phyloP scores from a whole-genome alignment of 2,888 invertebrate species.

The Thera britannica region DNA sequence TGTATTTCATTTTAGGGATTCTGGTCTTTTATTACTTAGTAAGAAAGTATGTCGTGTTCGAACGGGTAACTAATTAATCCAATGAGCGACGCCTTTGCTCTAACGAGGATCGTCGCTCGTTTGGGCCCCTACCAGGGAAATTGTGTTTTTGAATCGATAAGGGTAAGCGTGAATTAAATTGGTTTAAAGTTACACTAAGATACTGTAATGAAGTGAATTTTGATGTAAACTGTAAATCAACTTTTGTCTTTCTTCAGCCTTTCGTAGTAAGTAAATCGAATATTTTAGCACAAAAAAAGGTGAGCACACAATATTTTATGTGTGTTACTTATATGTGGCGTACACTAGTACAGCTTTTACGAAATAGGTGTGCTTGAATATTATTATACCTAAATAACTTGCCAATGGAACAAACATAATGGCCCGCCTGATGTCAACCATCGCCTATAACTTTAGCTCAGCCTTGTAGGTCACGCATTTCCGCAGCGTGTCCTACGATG shows the following conservation, averaged over 20 bases:
- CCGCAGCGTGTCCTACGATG: too few relatives aligned
- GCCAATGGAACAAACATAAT: too few relatives aligned
- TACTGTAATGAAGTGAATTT: conserved; percentile 38
- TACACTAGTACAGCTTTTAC: too few relatives aligned
- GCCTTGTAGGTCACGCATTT: too few relatives aligned
- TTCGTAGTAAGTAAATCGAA: too few relatives aligned
- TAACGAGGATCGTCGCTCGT: conserved; percentile 79
- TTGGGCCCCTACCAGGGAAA: conserved; percentile 67
- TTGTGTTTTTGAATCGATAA: conserved; percentile 66
- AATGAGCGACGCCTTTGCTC: conserved; percentile 76
- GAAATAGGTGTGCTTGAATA: too few relatives aligned
- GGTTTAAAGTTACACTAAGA: conserved; percentile 45
- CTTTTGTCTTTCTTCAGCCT: neutral
- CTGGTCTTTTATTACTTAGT: conserved; percentile 47
- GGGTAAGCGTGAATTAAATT: conserved; percentile 38
- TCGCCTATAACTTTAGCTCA: too few relatives aligned
- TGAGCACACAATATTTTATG: too few relatives aligned
- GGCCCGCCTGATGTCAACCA: too few relatives aligned
- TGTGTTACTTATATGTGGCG: too few relatives aligned
- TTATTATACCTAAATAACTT: too few relatives aligned
- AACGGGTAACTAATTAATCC: conserved; percentile 80
- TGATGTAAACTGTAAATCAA: neutral
- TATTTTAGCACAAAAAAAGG: too few relatives aligned
- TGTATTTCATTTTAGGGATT: conserved; percentile 26
- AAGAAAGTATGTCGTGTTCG: conserved; percentile 69